Evolutionary conservation across 2,113 vertebrate species (phyloP).

Genomic region (Pipa parva): DNA sequence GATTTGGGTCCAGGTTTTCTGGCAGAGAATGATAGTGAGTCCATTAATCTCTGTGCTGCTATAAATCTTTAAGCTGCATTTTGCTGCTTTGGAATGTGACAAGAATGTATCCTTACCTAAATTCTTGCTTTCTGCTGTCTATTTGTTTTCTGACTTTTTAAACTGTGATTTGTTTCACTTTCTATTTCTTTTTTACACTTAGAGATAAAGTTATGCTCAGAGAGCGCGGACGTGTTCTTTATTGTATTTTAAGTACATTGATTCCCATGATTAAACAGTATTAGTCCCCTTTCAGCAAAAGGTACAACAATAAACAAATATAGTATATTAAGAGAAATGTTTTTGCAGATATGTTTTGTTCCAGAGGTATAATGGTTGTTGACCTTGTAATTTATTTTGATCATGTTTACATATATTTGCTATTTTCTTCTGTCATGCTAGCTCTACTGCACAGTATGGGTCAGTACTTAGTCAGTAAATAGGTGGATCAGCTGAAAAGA

Average conservation of each 20-base stretch:
- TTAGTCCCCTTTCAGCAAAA: not conserved
- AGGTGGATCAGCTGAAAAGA: too few relatives aligned
- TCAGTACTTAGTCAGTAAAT: too few relatives aligned
- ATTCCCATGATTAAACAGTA: not conserved
- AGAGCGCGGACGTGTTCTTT: not conserved
- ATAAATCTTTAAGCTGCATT: conserved; percentile 37
- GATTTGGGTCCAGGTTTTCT: conserved; percentile 34
- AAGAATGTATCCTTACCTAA: conserved; percentile 7
- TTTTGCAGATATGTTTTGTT: too few relatives aligned
- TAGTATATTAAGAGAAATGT: too few relatives aligned
- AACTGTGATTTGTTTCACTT: conserved; percentile 17
- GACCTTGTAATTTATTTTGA: too few relatives aligned
- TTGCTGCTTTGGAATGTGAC: conserved; percentile 32
- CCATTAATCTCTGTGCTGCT: conserved; percentile 33
- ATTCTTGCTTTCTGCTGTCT: conserved; percentile 10
- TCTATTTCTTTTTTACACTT: not conserved
- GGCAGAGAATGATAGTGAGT: conserved; percentile 32
- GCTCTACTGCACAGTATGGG: too few relatives aligned
- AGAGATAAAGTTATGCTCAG: not conserved
- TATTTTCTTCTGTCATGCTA: too few relatives aligned
- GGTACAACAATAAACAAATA: too few relatives aligned
- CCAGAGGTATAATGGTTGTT: too few relatives aligned
- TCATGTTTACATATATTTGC: too few relatives aligned
- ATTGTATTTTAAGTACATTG: not conserved
- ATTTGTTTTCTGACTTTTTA: conserved; percentile 17